These are phyloP conservation scores for Syngnathus rostellatus DNA, from an alignment of 2,797 vertebrate genomes.

Conservation along the genomic window DNA sequence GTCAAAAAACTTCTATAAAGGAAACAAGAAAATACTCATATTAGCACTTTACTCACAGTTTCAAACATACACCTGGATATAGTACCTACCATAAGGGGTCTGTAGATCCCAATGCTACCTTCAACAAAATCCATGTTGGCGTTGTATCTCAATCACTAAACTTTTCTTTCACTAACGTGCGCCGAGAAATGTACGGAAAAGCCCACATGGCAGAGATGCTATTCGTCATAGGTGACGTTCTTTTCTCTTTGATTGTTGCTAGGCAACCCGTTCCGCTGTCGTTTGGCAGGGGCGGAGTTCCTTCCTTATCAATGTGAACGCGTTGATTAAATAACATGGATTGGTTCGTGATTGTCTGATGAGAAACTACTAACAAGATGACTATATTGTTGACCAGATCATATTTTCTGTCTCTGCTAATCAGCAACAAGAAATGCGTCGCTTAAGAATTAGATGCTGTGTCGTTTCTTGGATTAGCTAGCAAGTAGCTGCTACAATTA, in stretches of 20 bases:
- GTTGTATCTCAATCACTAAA: background rate
- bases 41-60: background rate
- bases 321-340: background rate
- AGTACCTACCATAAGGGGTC: background rate
- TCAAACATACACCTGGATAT: background rate
- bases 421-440: background rate
- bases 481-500: background rate
- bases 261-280: background rate
- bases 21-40: background rate
- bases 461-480: too few relatives aligned
- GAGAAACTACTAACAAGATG: too few relatives aligned
- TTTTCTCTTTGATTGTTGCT: background rate
- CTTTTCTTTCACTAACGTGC: background rate
- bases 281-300: background rate
- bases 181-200: background rate
- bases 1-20: background rate
- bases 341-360: background rate
- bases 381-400: background rate
- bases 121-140: background rate
- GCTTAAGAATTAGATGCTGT: too few relatives aligned
- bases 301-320: background rate
- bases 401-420: background rate
- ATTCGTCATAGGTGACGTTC: background rate
- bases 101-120: slow-evolving; percentile 3
- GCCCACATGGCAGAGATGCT: background rate